Conservation (phyloP, 1,140 invertebrate genomes). For the Homarus americanus region DNA sequence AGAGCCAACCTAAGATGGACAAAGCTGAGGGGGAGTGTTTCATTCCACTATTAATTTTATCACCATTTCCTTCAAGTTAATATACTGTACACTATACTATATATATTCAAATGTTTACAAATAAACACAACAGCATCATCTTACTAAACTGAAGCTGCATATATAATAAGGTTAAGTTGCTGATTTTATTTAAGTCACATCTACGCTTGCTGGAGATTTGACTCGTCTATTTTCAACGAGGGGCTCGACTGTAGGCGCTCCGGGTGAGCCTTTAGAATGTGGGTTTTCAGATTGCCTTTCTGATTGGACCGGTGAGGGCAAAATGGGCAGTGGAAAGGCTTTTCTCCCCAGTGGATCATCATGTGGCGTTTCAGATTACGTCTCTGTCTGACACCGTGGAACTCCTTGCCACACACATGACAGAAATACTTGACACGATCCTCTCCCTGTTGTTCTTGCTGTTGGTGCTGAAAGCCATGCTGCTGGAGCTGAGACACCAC, state of each 20-base stretch:
- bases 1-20: no score
- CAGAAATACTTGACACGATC: conserved; percentile 54
- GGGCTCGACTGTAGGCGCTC: conserved; percentile 6
- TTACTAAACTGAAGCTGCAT: background rate
- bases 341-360: conserved; percentile 87
- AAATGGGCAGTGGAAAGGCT: conserved; percentile 90
- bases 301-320: conserved; percentile 82
- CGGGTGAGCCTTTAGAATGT: conserved; percentile 92
- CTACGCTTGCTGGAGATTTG: background rate
- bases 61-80: no score
- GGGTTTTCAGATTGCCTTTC: conserved; percentile 84
- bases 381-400: conserved; percentile 68
- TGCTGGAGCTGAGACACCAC: conserved; percentile 43
- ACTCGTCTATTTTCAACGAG: background rate
- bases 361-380: conserved; percentile 74
- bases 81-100: no score
- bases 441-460: conserved; percentile 30
- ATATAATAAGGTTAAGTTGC: background rate
- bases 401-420: conserved; percentile 68
- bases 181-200: background rate
- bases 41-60: no score
- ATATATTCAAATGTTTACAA: background rate
- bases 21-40: no score
- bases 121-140: background rate
- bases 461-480: conserved; percentile 34